Base-by-base conservation (phyloP, 2,888 invertebrate genomes). In the Thecocarcelia acutangulata region DNA sequence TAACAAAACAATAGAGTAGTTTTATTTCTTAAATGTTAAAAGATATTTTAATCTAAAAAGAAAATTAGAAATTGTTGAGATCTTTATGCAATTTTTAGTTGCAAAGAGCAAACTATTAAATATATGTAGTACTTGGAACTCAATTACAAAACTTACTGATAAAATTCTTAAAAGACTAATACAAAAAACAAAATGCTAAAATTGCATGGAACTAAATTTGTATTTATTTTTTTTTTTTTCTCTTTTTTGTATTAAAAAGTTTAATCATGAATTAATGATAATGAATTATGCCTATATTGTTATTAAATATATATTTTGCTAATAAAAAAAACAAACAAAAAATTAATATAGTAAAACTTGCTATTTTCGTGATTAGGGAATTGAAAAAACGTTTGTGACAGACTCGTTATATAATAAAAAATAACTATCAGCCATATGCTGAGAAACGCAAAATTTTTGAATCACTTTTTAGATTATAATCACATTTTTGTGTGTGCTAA, bases 271-370 rank as follows among this genome's bases (percentile, higher is more conserved):
- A 44, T 37, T 58, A 40, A n/a, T n/a, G n/a, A n/a, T 58, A 50
- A 24, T 37, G 33, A 64, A 44, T 37, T 58, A 40, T 72, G 17
- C 58, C 6, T 48, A 66, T 58, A 56, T 64, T 78, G 78, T 78
- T 78, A 78, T 58, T 64, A 50, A 69, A 77, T 61, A 64, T 70
- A 48, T 58, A 63, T 63, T 58, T 66, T 61, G 64, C 78, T 58
- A 72, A 72, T 78, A 63, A 78, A 78, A 42, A 46, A 15, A 69
- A 44, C 44, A 68, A 15, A n/a, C 2, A 2, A 54, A 44, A 64
- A 42, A 13, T 11, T 19, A 33, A 61, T 9, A 13, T 64, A 48
- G 63, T 58, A 28, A 56, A 70, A 63, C n/a, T 33, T 21, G 13
- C 15, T 46, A 42, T 8, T 17, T 0, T 1, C 1, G 2, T 56